phyloP scores from a whole-genome alignment of 2,113 vertebrate species.

The Scartelaos histophorus region DNA sequence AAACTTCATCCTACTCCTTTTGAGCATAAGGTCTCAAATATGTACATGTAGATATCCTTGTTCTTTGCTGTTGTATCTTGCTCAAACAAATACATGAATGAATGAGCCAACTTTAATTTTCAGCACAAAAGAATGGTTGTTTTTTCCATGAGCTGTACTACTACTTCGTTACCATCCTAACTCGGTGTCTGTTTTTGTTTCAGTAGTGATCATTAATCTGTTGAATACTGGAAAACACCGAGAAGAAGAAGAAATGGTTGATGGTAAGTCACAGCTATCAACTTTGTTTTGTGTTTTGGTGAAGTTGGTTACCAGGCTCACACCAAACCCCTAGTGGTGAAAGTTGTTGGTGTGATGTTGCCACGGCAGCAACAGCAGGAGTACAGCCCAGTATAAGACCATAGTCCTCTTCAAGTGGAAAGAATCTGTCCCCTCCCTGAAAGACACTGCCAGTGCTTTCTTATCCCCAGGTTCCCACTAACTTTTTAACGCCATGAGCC shows the following conservation, averaged over 20 bases:
- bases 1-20: too few species aligned
- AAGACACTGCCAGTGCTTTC: constrained; percentile 60
- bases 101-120: too few species aligned
- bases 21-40: too few species aligned
- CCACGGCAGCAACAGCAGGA: constrained; percentile 52
- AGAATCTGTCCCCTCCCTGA: constrained; percentile 73
- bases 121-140: too few species aligned
- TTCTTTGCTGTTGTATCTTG: too few species aligned
- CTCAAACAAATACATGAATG: too few species aligned
- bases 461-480: constrained; percentile 46
- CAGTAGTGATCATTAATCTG: too few species aligned
- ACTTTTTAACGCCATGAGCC: constrained; percentile 40
- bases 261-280: background rate
- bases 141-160: too few species aligned
- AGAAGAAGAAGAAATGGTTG: background rate
- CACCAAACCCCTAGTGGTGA: constrained; percentile 29
- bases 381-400: constrained; percentile 52
- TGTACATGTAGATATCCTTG: too few species aligned
- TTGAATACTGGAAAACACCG: too few species aligned
- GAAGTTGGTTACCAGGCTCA: constrained; percentile 47
- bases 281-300: constrained; percentile 31
- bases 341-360: constrained; percentile 53
- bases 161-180: too few species aligned
- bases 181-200: too few species aligned
- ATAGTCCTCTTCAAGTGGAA: constrained; percentile 71